Percentiles rank a stretch among this genome's conserved stretches.
Conservation (phyloP, 1,140 invertebrate genomes). For the Zelostemma sp. region DNA sequence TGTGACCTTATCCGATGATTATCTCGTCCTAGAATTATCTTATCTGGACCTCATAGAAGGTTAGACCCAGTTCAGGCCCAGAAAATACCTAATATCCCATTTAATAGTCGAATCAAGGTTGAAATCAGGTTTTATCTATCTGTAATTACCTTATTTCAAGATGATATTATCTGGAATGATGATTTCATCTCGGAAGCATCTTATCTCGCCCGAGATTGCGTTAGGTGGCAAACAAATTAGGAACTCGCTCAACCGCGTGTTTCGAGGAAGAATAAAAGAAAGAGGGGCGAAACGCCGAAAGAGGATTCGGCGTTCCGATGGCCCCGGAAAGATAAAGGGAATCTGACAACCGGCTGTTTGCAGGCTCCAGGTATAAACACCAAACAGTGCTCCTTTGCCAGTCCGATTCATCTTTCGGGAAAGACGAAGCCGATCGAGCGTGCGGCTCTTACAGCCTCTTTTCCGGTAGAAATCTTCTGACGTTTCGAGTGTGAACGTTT, state of each 20-base stretch:
- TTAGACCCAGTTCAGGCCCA: too few relatives aligned
- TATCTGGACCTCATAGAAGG: too few relatives aligned
- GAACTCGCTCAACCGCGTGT: slow-evolving; percentile 32
- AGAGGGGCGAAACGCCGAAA: slow-evolving; percentile 29
- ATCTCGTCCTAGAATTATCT: too few relatives aligned
- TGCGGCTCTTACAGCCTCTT: slow-evolving; percentile 26
- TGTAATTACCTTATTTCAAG: too few relatives aligned
- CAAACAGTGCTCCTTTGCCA: slow-evolving; percentile 52
- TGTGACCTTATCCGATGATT: too few relatives aligned
- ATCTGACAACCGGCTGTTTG: slow-evolving; percentile 68
- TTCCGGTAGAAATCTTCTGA: too few relatives aligned
- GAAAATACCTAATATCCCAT: too few relatives aligned
- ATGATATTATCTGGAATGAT: too few relatives aligned
- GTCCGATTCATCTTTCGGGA: slow-evolving; percentile 34
- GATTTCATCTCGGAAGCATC: too few relatives aligned
- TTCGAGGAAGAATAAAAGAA: slow-evolving; percentile 25
- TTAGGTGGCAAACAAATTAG: slow-evolving; percentile 49
- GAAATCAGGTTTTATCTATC: too few relatives aligned
- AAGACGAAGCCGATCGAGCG: slow-evolving; percentile 35
- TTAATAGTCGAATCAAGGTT: too few relatives aligned
- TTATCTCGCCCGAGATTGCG: slow-evolving; percentile 7
- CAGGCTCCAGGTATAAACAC: slow-evolving; percentile 66
- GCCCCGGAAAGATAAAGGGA: slow-evolving; percentile 66
- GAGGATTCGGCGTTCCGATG: slow-evolving; percentile 60
- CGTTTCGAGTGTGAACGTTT: slow-evolving; percentile 20